Evolutionary conservation across 2,888 invertebrate genomes (phyloP).

Genomic region (Harmothoe impar): DNA sequence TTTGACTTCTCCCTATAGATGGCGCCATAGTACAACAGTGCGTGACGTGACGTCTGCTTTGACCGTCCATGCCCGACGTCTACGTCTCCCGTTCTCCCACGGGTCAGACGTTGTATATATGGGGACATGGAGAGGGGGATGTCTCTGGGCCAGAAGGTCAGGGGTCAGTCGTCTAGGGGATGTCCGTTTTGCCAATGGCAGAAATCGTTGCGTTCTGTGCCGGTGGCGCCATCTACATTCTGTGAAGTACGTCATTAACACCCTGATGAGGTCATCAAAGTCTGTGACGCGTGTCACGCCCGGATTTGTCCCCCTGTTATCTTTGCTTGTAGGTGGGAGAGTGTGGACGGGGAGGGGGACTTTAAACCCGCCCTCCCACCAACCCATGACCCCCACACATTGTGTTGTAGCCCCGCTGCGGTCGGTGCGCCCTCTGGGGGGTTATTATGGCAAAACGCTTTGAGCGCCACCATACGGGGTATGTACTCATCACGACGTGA

Average conservation of each 20-base stretch:
- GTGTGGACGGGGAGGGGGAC: background rate
- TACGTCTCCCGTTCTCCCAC: background rate
- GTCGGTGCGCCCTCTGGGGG: conserved; percentile 5
- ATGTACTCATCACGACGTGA: background rate
- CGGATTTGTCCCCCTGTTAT: conserved; percentile 46
- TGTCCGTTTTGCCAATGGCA: background rate
- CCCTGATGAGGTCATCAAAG: conserved; percentile 57
- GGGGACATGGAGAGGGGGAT: background rate
- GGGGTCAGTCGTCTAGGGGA: conserved; percentile 2
- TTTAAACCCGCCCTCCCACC: background rate
- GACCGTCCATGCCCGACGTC: background rate
- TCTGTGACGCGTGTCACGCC: conserved; percentile 48
- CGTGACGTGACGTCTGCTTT: background rate
- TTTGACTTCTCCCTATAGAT: background rate
- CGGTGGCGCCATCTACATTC: conserved; percentile 10
- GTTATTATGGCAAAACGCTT: conserved; percentile 44
- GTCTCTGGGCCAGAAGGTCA: background rate
- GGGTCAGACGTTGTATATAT: background rate
- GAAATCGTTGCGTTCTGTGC: too few relatives aligned
- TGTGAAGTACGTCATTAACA: conserved; percentile 54
- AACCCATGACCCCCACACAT: background rate
- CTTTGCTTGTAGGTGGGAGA: background rate
- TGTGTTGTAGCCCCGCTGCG: background rate
- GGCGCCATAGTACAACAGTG: background rate
- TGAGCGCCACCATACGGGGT: background rate